Evolutionary conservation across 2,113 vertebrate species (phyloP), one percentile per base, ranked within the genome.

Genomic region (Chamaetylas fuelleborni): DNA sequence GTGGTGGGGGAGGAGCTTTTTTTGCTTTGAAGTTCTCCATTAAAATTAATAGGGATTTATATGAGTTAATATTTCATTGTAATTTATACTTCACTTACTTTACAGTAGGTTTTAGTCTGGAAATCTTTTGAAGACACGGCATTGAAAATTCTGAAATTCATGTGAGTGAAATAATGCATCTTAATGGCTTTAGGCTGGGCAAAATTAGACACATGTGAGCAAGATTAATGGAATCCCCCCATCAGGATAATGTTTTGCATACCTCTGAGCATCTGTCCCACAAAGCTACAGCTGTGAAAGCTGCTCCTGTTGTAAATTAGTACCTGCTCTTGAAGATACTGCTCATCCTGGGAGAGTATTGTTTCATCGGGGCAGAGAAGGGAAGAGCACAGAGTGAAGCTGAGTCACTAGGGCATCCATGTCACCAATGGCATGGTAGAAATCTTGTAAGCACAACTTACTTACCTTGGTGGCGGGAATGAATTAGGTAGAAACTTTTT

Each of bases 231-330:
- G 66, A 77, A 83, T 62, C 19, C 36, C 84, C 91, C 91, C 81
- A 81, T 72, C 77, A 94, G 86, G 70, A 92, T 88, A 89, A 90
- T 84, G 81, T 57, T 93, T 93, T 92, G 82, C 62, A 26, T 92
- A 70, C 38, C 86, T 84, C 92, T 69, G 51, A 97, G 96, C 95
- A 97, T 96, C 95, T 97, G 94, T 96, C 67, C 80, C 47, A 69
- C 72, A 81, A 92, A 97, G 88, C 58, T 66, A 92, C 93, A 97
- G 94, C 94, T 96, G 95, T 67, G 92, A 90, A 93, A 86, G 53
- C 81, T 92, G 67, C 33, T 96, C 40, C 81, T 86, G 53, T 31
- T 83, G 53, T 95, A 96, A 96, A 94, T 97, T 81, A 94, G 73
- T 92, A 84, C 79, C 69, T 96, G 87, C 57, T 93, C 57, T 81